phyloP scores from a whole-genome alignment of 2,113 vertebrate species.

The Takifugu flavidus region DNA sequence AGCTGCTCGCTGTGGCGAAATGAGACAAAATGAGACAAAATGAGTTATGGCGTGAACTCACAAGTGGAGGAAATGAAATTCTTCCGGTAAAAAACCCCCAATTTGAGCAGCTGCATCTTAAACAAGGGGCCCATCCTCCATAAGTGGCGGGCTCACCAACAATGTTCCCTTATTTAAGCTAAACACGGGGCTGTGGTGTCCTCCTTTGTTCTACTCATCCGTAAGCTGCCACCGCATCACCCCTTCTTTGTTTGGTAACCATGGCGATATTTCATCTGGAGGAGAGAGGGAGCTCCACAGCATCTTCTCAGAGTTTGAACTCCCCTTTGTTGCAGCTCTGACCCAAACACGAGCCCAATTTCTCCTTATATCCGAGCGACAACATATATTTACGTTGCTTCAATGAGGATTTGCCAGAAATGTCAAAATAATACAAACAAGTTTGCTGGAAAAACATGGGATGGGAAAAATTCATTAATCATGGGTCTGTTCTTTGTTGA shows the following conservation, averaged over 20 bases:
- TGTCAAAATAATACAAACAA: too few relatives aligned
- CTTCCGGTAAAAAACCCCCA: constrained; percentile 4
- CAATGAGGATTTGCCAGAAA: too few relatives aligned
- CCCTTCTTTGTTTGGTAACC: constrained; percentile 81
- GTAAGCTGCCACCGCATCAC: constrained; percentile 65
- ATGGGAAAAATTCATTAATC: too few relatives aligned
- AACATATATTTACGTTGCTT: background rate
- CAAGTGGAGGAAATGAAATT: background rate
- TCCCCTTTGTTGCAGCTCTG: background rate
- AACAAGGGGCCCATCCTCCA: constrained; percentile 15
- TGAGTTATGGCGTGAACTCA: too few relatives aligned
- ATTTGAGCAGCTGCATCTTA: constrained; percentile 38
- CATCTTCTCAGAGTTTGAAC: constrained; percentile 31
- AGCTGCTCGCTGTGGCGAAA: background rate
- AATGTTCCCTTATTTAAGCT: constrained; percentile 42
- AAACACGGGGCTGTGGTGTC: constrained; percentile 45
- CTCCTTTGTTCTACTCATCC: constrained; percentile 75
- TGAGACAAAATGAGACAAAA: too few relatives aligned
- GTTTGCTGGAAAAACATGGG: too few relatives aligned
- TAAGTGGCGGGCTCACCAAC: constrained; percentile 16
- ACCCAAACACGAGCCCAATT: background rate
- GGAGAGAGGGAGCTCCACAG: constrained; percentile 50
- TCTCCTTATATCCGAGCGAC: background rate
- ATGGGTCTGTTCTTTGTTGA: too few relatives aligned
- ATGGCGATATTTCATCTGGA: constrained; percentile 77